Percentiles rank a stretch among this genome's conserved stretches.
Conservation (phyloP, 1,140 invertebrate genomes). For the Chelonus insularis region DNA sequence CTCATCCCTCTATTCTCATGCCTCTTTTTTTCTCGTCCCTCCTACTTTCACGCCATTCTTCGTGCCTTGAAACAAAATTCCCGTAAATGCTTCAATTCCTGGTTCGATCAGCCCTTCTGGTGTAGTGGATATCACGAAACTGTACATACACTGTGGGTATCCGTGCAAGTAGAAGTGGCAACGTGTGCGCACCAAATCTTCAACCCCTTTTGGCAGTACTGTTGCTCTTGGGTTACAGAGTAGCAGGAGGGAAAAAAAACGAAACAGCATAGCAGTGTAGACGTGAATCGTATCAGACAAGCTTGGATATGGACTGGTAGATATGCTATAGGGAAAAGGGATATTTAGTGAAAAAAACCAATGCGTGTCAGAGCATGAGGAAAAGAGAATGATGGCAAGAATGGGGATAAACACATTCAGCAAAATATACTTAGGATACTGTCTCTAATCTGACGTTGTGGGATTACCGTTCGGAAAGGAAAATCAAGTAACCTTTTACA, state of each 20-base stretch:
- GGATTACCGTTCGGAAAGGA: conserved; percentile 43
- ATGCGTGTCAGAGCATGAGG: background rate
- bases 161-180: conserved; percentile 9
- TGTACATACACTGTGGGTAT: conserved; percentile 14
- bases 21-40: background rate
- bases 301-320: too few species aligned
- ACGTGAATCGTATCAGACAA: too few species aligned
- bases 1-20: background rate
- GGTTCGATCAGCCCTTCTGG: conserved; percentile 1
- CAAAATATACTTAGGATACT: conserved; percentile 31
- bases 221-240: too few species aligned
- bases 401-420: conserved; percentile 43
- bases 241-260: too few species aligned
- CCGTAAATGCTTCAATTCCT: conserved; percentile 10
- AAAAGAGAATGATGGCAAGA: conserved; percentile 14
- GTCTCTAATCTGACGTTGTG: conserved; percentile 43
- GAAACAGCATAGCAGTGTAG: too few species aligned
- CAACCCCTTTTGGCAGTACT: too few species aligned
- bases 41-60: background rate
- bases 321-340: too few species aligned
- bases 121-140: conserved; percentile 18
- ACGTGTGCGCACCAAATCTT: too few species aligned
- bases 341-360: background rate
- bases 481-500: conserved; percentile 34
- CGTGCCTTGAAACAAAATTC: conserved; percentile 22